Base-by-base conservation (phyloP, 2,113 vertebrate species). In the Trichechus manatus region DNA sequence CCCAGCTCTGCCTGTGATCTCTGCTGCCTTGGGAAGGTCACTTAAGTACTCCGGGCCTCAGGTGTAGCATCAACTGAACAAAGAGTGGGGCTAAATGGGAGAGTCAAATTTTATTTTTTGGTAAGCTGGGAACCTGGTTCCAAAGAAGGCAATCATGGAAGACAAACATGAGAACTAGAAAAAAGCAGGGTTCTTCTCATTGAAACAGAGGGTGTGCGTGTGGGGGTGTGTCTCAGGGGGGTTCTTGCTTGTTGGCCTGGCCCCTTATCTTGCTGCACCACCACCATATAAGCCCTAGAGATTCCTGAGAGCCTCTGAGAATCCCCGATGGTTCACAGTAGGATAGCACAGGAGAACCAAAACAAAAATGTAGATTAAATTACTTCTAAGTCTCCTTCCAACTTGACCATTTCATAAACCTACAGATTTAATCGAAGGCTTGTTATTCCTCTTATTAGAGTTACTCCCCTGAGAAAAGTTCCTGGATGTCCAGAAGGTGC, bases 261-360 rank as follows among this genome's bases (percentile, higher is more conserved):
- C 13, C 1, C 14, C 66, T 1, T 0, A 8, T 3, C 39, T 13
- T 44, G 33, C 59, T 11, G 25, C 5, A 2, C n/a, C 5, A 2
- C 33, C 25, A 19, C 3, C 1, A 1, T 13, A 36, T 15, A 47
- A 25, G 33, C 11, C n/a, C 23, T 23, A 2, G 3, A 10, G 25
- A 36, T 31, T 19, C 22, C 20, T 0, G 11, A 66, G 20, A 53
- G 6, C 1, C 33, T 61, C 23, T 0, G 0, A 64, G 53, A 87
- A 75, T 44, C 3, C 22, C 74, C 22, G 9, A 25, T 3, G 47
- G 50, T 56, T 70, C 83, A 47, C 13, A 90, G 36, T 10, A 19
- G 8, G 53, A 23, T 42, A 22, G 33, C 27, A 87, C 42, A 64
- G 13, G 63, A 42, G 59, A 80, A 93, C 1, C 31, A 56, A 86